Evolutionary conservation across 2,888 invertebrate genomes (phyloP).

Genomic region (Pristionchus maxplancki): DNA sequence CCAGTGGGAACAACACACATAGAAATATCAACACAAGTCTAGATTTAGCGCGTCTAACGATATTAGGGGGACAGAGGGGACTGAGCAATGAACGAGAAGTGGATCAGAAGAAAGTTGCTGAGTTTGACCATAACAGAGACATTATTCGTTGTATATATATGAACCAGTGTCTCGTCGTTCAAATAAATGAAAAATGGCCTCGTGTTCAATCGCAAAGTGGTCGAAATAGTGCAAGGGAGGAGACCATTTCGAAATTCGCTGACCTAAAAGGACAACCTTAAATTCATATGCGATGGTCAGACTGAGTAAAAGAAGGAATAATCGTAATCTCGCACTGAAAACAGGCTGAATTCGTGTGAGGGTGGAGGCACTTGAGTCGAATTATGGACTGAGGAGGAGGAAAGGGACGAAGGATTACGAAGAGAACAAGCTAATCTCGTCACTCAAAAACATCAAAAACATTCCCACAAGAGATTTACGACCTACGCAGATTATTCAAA

Average conservation of each 20-base stretch:
- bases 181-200: neutral
- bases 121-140: neutral
- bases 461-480: neutral
- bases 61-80: neutral
- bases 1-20: slow-evolving; percentile 12
- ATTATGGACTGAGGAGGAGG: neutral
- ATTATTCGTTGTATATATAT: no score
- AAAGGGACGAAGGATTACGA: neutral
- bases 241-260: neutral
- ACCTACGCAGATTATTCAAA: neutral
- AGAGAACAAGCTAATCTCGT: neutral
- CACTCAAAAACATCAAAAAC: slow-evolving; percentile 6
- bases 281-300: neutral
- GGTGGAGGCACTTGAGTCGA: slow-evolving; percentile 8
- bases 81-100: neutral
- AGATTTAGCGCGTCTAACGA: slow-evolving; percentile 3
- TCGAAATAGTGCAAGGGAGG: neutral
- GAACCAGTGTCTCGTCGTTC: no score
- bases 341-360: neutral
- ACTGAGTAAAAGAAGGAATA: neutral
- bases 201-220: neutral
- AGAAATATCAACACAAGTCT: neutral
- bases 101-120: neutral
- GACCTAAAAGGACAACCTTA: neutral
- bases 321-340: neutral